Evolutionary conservation across 2,797 vertebrate species (phyloP).

Genomic region (Mus spretus): DNA sequence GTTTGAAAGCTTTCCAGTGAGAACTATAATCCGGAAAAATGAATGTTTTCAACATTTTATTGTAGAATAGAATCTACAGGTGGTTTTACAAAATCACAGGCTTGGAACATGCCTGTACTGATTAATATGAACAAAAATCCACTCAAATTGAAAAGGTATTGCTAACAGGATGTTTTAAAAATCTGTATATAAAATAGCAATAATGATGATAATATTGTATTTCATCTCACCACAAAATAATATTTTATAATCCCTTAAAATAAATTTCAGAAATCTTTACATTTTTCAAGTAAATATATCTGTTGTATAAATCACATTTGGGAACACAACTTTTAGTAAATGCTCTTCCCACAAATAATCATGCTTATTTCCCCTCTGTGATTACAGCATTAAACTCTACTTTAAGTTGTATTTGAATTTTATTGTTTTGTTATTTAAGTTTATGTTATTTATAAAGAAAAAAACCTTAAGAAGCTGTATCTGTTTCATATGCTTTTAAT

Average conservation of each 20-base stretch:
- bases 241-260: slow-evolving; percentile 89
- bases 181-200: slow-evolving; percentile 89
- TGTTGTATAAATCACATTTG: slow-evolving; percentile 90
- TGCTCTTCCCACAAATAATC: slow-evolving; percentile 88
- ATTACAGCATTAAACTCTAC: slow-evolving; percentile 92
- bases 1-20: slow-evolving; percentile 87
- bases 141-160: slow-evolving; percentile 85
- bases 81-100: slow-evolving; percentile 85
- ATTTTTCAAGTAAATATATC: slow-evolving; percentile 88
- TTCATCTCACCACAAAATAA: slow-evolving; percentile 90
- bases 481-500: slow-evolving; percentile 92
- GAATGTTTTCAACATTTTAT: slow-evolving; percentile 81
- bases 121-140: slow-evolving; percentile 87
- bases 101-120: slow-evolving; percentile 85
- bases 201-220: slow-evolving; percentile 87
- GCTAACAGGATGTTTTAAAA: slow-evolving; percentile 86
- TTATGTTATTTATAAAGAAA: slow-evolving; percentile 93
- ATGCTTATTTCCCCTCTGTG: slow-evolving; percentile 89
- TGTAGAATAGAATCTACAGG: slow-evolving; percentile 87
- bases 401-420: slow-evolving; percentile 91
- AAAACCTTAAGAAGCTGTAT: slow-evolving; percentile 89
- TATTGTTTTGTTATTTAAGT: slow-evolving; percentile 94
- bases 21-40: slow-evolving; percentile 83
- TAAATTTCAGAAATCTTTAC: slow-evolving; percentile 89
- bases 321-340: slow-evolving; percentile 88